Conservation (phyloP, 2,113 vertebrate species). For the Antennarius striatus region DNA sequence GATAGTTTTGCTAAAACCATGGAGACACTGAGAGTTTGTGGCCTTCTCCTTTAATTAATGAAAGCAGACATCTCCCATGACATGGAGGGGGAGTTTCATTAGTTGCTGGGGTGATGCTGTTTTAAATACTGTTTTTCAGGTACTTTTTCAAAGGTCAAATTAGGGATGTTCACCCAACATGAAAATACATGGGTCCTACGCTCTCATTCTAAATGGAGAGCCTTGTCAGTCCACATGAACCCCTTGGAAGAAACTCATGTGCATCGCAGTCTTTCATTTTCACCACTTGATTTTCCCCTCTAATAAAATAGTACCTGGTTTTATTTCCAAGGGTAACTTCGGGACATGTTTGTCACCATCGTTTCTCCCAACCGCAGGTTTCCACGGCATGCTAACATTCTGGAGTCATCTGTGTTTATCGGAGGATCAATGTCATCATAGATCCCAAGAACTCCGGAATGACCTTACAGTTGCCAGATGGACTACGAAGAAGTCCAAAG, state of each 20-base stretch:
- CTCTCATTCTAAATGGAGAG: conserved; percentile 42
- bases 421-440: conserved; percentile 46
- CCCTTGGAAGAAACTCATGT: conserved; percentile 63
- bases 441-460: conserved; percentile 32
- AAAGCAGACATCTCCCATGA: conserved; percentile 55
- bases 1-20: conserved; percentile 56
- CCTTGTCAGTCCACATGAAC: conserved; percentile 77
- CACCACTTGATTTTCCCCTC: conserved; percentile 71
- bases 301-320: conserved; percentile 61
- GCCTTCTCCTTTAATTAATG: conserved; percentile 73
- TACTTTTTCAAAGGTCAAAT: conserved; percentile 49
- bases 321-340: conserved; percentile 63
- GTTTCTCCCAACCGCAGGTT: conserved; percentile 40
- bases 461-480: conserved; percentile 24
- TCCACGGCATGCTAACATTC: conserved; percentile 39
- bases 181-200: conserved; percentile 22
- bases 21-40: conserved; percentile 56
- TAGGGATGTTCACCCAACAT: conserved; percentile 50
- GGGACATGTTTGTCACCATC: conserved; percentile 48
- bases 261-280: conserved; percentile 55
- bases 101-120: background rate
- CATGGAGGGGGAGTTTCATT: conserved; percentile 21
- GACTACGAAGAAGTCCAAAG: conserved; percentile 16
- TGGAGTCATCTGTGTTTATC: conserved; percentile 65
- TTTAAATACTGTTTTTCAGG: no score